Conservation (phyloP, 2,113 vertebrate species). For the Balaenoptera acutorostrata region DNA sequence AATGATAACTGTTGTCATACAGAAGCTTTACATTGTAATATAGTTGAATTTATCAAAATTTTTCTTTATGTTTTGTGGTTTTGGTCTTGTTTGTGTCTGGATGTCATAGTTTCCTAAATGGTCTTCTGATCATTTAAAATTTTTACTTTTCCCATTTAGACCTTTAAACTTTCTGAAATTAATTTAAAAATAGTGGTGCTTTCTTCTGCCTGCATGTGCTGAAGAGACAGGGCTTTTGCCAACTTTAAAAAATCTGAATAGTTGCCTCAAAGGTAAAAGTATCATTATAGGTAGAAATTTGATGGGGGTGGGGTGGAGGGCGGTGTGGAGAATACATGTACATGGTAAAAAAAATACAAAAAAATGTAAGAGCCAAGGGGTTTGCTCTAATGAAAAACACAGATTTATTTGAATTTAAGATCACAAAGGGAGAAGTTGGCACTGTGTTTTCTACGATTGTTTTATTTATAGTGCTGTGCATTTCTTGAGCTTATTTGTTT, state of each 20-base stretch:
- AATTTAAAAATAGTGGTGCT: not conserved
- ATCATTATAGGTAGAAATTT: not conserved
- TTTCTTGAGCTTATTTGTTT: not conserved
- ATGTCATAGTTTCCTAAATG: not conserved
- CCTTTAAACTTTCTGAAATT: not conserved
- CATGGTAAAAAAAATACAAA: not conserved
- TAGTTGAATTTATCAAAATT: not conserved
- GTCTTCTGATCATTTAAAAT: not conserved
- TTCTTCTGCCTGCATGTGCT: not conserved
- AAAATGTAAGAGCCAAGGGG: not conserved
- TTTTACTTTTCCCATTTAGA: not conserved
- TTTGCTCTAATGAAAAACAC: not conserved
- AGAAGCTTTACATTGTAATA: not conserved
- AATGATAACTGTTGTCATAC: not conserved
- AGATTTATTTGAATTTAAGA: not conserved
- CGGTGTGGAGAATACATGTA: not conserved
- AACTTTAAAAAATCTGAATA: not conserved
- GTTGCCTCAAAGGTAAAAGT: not conserved
- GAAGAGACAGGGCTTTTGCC: not conserved
- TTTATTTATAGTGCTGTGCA: not conserved
- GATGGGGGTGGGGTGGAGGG: not conserved
- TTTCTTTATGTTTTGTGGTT: not conserved
- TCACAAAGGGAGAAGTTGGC: not conserved
- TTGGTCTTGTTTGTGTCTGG: not conserved
- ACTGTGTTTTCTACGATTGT: not conserved